These are phyloP conservation scores for Mystacornis crossleyi DNA, from an alignment of 2,113 vertebrate species.

Conservation along the genomic window DNA sequence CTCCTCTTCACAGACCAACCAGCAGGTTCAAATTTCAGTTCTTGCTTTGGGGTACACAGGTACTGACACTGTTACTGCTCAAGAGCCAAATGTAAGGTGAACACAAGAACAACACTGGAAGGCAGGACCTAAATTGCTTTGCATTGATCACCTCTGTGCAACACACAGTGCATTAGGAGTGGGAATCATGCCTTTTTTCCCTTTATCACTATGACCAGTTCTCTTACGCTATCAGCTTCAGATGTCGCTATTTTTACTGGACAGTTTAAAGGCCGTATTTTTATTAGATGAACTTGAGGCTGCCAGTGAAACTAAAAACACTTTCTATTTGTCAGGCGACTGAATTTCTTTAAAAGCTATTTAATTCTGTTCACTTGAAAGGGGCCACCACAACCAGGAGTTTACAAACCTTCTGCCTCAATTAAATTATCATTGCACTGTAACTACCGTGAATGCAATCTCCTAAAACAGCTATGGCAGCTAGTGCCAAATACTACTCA, in stretches of 20 bases:
- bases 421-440: not conserved
- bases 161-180: not conserved
- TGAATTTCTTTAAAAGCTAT: not conserved
- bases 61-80: not conserved
- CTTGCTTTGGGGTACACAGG: not conserved
- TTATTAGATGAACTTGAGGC: not conserved
- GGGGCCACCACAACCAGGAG: not conserved
- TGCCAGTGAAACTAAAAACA: not conserved
- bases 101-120: not conserved
- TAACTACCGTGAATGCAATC: not conserved
- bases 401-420: not conserved
- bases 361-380: not conserved
- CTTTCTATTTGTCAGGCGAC: not conserved
- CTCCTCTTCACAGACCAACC: not conserved
- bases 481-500: not conserved
- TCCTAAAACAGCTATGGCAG: not conserved
- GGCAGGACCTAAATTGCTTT: not conserved
- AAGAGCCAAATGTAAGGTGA: not conserved
- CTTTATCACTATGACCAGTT: not conserved
- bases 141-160: not conserved
- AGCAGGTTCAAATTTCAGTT: not conserved
- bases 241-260: not conserved
- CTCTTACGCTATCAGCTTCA: not conserved
- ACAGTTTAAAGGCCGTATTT: not conserved
- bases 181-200: not conserved